Evolutionary conservation across 2,797 vertebrate species (phyloP), one percentile per base, ranked within the genome.

Genomic region (Danio tinwini): DNA sequence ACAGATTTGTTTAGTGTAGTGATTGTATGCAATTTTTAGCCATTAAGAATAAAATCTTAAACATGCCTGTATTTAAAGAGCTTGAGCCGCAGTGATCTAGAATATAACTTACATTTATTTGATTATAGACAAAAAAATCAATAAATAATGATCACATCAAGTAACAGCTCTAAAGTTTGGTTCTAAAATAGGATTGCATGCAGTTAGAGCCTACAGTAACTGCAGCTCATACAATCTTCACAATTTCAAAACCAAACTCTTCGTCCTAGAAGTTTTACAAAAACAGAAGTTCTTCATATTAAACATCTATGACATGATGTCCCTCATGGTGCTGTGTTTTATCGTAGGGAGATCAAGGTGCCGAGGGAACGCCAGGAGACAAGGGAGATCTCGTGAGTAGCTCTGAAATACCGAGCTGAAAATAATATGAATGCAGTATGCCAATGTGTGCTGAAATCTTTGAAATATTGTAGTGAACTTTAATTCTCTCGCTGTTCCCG

Each of bases 351-450:
- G 82, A 29, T 13, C 90, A 96, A 92, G 98, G 98, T 85, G 94
- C 95, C 84, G 98, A 99, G 90, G 98, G 98, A 85, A 94, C 93
- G 88, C 83, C 93, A 84, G 98, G 98, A 92, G 94, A 94, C 76
- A 98, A 94, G 92, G 98, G 98, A 72, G 95, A 96, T 50, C 79
- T 90, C 83, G 98, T 99, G 94, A 95, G 96, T 88, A 83, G 21
- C 81, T 68, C 14, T 40, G 44, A 44, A 44, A 40, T 16, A 45
- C 14, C 13, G 8, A 10, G 39, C 42, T 16, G 4, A 44, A 73
- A 53, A 65, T 49, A n/a, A 44, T n/a, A 56, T 10, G 39, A 58
- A 64, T 58, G n/a, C 1, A 14, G 12, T 50, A 7, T 45, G n/a
- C 5, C 19, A n/a, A 47, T 13, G 5, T 52, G 45, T 56, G 10